Conservation (phyloP, 2,113 vertebrate genomes). For the Ceyx melanurus region DNA sequence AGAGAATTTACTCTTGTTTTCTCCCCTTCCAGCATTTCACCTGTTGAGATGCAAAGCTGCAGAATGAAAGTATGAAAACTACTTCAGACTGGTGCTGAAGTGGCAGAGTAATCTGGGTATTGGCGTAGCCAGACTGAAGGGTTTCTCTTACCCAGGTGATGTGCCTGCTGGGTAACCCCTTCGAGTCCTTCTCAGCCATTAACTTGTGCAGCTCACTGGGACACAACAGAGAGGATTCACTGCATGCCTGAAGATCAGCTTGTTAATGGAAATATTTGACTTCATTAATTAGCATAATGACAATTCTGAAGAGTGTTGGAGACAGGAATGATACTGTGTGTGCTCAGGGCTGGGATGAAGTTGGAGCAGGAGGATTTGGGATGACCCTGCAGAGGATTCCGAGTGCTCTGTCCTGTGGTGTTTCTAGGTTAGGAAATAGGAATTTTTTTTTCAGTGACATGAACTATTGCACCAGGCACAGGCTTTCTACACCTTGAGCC, state of each 20-base stretch:
- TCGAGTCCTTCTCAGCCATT: background rate
- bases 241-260: slow-evolving; percentile 23
- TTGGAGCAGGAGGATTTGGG: background rate
- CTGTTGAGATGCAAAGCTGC: background rate
- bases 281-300: slow-evolving; percentile 56
- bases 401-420: background rate
- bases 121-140: background rate
- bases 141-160: background rate
- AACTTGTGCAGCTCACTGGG: background rate
- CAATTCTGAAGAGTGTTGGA: background rate
- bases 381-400: background rate
- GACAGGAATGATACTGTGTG: background rate
- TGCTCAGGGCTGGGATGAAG: background rate
- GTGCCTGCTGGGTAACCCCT: background rate
- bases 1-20: background rate
- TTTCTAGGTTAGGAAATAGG: background rate
- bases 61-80: background rate
- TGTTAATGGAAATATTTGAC: slow-evolving; percentile 32
- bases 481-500: background rate
- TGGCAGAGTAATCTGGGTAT: background rate
- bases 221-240: background rate
- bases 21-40: background rate
- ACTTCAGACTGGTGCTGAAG: background rate
- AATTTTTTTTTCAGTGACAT: background rate
- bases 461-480: background rate